Evolutionary conservation across 2,888 invertebrate species (phyloP), one percentile per base, ranked within the genome.

Genomic region (Eueremaeus valkanovi): DNA sequence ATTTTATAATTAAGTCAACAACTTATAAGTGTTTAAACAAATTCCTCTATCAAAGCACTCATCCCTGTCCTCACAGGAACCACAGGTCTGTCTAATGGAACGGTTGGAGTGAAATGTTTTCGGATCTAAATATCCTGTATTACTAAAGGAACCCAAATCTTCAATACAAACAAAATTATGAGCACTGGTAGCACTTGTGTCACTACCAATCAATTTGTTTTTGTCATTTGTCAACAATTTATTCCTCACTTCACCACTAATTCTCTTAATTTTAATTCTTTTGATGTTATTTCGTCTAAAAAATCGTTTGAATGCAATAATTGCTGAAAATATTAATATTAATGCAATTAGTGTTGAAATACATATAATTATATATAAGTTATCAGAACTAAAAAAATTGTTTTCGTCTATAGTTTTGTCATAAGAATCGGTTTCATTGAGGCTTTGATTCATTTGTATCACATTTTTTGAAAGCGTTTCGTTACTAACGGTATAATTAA

Each of bases 141-240:
- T 73, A 31, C 55, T 36, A 33, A 73, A 73, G 1, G 51, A 49
- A n/a, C 73, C 73, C 36, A 73, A 73, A 21, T 73, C 73, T 58
- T 73, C 73, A 16, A 73, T 73, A 31, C 33, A 73, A 51, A 73
- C n/a, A n/a, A n/a, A n/a, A n/a, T n/a, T n/a, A n/a, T n/a, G 51
- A 18, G 33, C 58, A n/a, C 24, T 55, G 73, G 5, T 16, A 16
- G 29, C 55, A n/a, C 21, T 33, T 18, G 24, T 6, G 3, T 3
- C 55, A 63, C 18, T 66, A n/a, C 1, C 3, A 1, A 66, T 9
- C 33, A 31, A 36, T 66, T 11, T 66, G 16, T 36, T 66, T 11
- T n/a, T 36, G 11, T 66, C 33, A 36, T 36, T 66, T 9, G 9
- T 27, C 13, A 61, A 61, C 3, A 66, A 66, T 21, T 27, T 31